Evolutionary conservation across 2,888 invertebrate genomes (phyloP), one percentile per base, ranked within the genome.

Genomic region (Ischnura elegans): DNA sequence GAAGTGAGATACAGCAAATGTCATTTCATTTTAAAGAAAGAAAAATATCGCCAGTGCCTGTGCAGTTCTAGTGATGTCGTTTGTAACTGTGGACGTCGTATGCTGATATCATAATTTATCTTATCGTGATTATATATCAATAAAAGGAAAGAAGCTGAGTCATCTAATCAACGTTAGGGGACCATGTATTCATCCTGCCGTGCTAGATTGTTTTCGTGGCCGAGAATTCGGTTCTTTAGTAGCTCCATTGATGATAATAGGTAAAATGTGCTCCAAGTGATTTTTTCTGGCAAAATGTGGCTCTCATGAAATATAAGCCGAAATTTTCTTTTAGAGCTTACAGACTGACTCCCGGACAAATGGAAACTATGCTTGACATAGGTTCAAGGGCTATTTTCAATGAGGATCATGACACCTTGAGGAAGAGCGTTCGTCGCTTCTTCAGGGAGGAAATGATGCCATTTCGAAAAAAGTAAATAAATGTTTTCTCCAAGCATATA

Each of bases 361-460:
- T 90, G 90, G 29, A 55, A 16, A 61, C 90, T 43, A 90, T 90
- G 90, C 6, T 90, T 42, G 90, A 90, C 21, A 90, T 90, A 25
- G 90, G 90, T 43, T 61, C 90, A 2, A 47, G 90, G 5, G 61
- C 61, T n/a, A 90, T 90, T 61, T 90, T 90, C 25, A 90, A 61
- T 45, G 43, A 21, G 19, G 90, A 90, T 13, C 90, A 90, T 43
- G 90, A 90, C 61, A 90, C 66, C 43, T 66, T 90, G n/a, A 90
- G 90, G 61, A n/a, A 61, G 47, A 90, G 90, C 45, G 90, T 90
- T 90, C 90, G 90, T 43, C 90, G 90, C 0, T 90, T 90, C 0
- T 90, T 90, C n/a, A 55, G 61, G 19, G 90, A 90, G 43, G 90
- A 90, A 66, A 90, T 90, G 90, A 47, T 43, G 25, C 90, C 90